Conservation (phyloP, 2,113 vertebrate species). For the Osmerus mordax region DNA sequence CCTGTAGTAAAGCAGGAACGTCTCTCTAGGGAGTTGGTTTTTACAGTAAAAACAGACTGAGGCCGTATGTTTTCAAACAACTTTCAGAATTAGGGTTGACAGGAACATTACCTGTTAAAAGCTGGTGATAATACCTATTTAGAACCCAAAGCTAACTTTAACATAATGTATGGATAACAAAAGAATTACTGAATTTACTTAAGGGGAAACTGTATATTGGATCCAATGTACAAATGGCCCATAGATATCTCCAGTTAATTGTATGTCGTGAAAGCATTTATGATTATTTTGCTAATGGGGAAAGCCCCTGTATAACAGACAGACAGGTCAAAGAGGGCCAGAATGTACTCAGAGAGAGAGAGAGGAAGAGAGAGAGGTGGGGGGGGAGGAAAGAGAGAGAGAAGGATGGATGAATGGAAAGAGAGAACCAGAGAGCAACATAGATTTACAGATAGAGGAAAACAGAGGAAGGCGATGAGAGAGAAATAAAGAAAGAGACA, state of each 20-base stretch:
- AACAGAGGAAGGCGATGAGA: not conserved
- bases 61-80: not conserved
- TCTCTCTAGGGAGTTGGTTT: not conserved
- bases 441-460: conserved; percentile 2
- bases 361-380: not conserved
- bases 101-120: not conserved
- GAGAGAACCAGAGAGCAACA: not conserved
- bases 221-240: not conserved
- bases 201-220: not conserved
- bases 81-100: too few relatives aligned
- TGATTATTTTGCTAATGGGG: not conserved
- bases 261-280: not conserved
- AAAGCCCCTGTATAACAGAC: not conserved
- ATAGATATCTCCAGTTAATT: not conserved
- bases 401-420: not conserved
- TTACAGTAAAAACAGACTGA: not conserved
- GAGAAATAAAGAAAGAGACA: not conserved
- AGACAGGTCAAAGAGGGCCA: not conserved
- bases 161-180: not conserved
- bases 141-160: not conserved
- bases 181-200: not conserved
- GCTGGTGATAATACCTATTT: not conserved
- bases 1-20: not conserved
- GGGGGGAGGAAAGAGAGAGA: not conserved
- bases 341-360: not conserved